Evolutionary conservation across 2,113 vertebrate genomes (phyloP).

Genomic region (Ursus arctos): DNA sequence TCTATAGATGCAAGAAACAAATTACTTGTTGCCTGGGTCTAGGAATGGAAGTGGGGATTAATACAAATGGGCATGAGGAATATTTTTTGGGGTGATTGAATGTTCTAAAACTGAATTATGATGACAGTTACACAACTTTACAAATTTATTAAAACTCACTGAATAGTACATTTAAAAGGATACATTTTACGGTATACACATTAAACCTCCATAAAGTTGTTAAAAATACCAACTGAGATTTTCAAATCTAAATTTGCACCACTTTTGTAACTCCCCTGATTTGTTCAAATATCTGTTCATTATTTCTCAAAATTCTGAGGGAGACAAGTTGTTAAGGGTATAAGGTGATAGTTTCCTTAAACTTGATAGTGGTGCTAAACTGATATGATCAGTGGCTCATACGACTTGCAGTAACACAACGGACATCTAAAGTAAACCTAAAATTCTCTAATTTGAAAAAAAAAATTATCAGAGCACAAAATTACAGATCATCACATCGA

Average conservation of each 20-base stretch:
- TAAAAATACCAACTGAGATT: neutral
- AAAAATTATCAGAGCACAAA: neutral
- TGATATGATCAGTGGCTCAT: neutral
- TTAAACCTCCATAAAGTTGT: neutral
- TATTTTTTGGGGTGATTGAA: too few species aligned
- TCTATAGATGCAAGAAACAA: too few species aligned
- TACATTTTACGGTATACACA: too few species aligned
- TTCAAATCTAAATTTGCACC: neutral
- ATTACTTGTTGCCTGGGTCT: too few species aligned
- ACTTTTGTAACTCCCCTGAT: neutral
- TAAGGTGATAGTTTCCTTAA: neutral
- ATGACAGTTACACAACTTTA: too few species aligned
- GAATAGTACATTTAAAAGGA: too few species aligned
- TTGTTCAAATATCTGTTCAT: neutral
- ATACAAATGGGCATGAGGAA: too few species aligned
- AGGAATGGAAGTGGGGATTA: too few species aligned
- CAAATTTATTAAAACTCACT: too few species aligned
- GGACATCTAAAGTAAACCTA: neutral
- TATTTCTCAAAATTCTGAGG: neutral
- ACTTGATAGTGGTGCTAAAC: neutral
- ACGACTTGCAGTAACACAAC: neutral
- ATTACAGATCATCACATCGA: neutral
- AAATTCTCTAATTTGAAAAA: neutral
- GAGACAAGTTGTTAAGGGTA: neutral
- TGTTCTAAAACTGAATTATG: too few species aligned